These are phyloP conservation scores for Ormyrus rosae DNA, from an alignment of 2,888 invertebrate genomes.

Conservation along the genomic window DNA sequence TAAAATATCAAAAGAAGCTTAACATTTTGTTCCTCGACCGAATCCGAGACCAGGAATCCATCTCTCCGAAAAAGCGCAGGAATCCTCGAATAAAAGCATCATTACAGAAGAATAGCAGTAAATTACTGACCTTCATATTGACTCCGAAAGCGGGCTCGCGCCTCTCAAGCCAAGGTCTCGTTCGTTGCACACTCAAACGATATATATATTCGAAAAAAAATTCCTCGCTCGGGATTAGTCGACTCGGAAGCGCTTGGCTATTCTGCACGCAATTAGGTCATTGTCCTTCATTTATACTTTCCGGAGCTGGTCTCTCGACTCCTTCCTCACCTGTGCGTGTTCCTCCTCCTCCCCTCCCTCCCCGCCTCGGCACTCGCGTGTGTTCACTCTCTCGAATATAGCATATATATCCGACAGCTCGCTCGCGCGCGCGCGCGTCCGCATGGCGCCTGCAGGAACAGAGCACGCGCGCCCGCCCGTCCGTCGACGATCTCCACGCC, in stretches of 20 bases:
- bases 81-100: not conserved
- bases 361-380: not conserved
- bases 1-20: too few relatives aligned
- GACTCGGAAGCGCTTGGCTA: constrained; percentile 69
- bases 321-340: too few relatives aligned
- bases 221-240: constrained; percentile 63
- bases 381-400: constrained; percentile 36
- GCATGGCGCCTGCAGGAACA: not conserved
- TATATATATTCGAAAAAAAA: not conserved
- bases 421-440: not conserved
- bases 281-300: constrained; percentile 75
- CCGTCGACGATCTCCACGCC: not conserved
- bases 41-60: too few relatives aligned
- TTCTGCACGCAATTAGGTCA: constrained; percentile 75
- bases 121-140: constrained; percentile 45
- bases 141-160: not conserved
- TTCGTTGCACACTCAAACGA: not conserved
- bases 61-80: too few relatives aligned
- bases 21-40: too few relatives aligned
- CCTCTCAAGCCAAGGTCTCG: not conserved
- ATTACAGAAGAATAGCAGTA: not conserved
- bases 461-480: not conserved
- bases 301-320: constrained; percentile 56
- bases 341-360: constrained; percentile 47
- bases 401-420: not conserved